Evolutionary conservation across 2,797 vertebrate species (phyloP).

Genomic region (Enteromius anoplus): DNA sequence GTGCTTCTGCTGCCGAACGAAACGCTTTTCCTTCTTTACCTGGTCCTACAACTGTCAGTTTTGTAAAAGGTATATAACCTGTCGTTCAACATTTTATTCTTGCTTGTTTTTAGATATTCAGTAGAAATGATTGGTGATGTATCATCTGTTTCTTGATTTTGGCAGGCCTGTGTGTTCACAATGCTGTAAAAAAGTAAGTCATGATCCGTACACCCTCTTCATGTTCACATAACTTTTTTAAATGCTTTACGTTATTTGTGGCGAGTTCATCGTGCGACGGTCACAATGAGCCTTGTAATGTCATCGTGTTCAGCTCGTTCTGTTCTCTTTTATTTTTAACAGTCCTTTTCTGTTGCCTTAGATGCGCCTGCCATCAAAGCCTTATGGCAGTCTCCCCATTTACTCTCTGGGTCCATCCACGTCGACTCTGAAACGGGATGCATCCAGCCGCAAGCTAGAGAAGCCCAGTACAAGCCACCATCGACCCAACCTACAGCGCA

Average conservation of each 20-base stretch:
- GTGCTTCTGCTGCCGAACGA: constrained; percentile 96
- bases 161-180: constrained; percentile 95
- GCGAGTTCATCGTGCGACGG: background rate
- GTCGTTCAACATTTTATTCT: background rate
- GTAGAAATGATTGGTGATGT: background rate
- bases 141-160: constrained; percentile 25
- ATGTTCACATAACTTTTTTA: background rate
- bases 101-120: background rate
- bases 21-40: constrained; percentile 96
- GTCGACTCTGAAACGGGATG: constrained; percentile 87
- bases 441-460: constrained; percentile 78
- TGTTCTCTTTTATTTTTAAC: too few species aligned
- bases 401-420: constrained; percentile 85
- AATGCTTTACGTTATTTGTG: background rate
- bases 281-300: background rate
- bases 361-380: constrained; percentile 97
- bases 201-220: background rate
- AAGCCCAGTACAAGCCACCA: constrained; percentile 83
- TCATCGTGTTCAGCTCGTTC: background rate
- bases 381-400: constrained; percentile 93
- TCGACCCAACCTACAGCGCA: constrained; percentile 79
- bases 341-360: constrained; percentile 61
- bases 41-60: constrained; percentile 99
- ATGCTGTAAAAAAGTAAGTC: constrained; percentile 95
- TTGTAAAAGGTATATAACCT: constrained; percentile 89